Base-by-base conservation (phyloP, 2,888 invertebrate species). In the Xestobium rufovillosum region DNA sequence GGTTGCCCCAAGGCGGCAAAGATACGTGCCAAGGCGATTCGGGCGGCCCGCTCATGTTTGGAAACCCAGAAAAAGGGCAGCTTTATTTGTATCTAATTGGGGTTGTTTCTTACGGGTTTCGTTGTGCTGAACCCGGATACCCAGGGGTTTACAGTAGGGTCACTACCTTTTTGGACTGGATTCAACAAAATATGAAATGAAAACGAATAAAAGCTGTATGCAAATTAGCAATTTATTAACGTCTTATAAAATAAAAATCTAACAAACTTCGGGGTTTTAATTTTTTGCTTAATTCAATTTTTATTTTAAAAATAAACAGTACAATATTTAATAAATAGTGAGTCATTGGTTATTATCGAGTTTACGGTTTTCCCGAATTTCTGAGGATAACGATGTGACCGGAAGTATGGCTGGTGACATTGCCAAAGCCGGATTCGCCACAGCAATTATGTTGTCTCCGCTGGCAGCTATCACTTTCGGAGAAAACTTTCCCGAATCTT, bases 371-470 rank as follows among this genome's bases (percentile, higher is more conserved):
- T 19, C 23, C 23, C 23, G 6, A 8, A n/a, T 8, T 19, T 19
- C 23, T 8, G n/a, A 6, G 23, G 23, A 6, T 12, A 35, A 10
- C 23, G 23, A 19, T n/a, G 23, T 19, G 6, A 19, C 23, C 6
- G 23, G 23, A 6, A 19, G 23, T 19, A 65, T 62, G 12, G 64
- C 60, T 17, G 73, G 67, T 41, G 75, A 75, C 60, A 80, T 69
- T 10, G 78, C 79, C 47, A 88, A 67, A 2, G 88, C 88, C 9
- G 89, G 89, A 72, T 89, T 88, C 13, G 88, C 85, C 1, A 89
- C 88, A 0, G 89, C 89, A 51, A 89, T 89, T 56, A 89, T 89
- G 61, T 85, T 84, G 61, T 84, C 84, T 0, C 87, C 88, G 9
- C 87, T 78, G 1, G 87, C 81, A 0, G 88, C 84, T 42, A 89